Percentiles rank a stretch among this genome's conserved stretches.
These are phyloP conservation scores for Hirudinaria manillensis DNA, from an alignment of 2,888 invertebrate genomes.

Conservation along the genomic window DNA sequence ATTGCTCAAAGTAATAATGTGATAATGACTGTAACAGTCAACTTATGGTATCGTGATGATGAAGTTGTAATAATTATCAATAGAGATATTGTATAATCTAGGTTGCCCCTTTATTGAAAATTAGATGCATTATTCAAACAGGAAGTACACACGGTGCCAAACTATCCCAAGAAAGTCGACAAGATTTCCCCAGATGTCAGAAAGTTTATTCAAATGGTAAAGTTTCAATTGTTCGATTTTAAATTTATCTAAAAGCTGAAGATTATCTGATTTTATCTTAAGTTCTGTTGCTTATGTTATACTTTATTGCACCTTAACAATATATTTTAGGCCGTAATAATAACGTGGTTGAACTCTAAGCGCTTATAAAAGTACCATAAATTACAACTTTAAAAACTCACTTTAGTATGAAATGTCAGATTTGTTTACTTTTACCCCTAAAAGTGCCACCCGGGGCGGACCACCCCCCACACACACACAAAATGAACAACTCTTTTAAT, in stretches of 20 bases:
- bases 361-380: no score
- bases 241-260: background rate
- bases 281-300: no score
- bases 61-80: background rate
- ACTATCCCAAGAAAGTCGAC: background rate
- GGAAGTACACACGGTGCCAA: background rate
- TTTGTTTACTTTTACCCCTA: no score
- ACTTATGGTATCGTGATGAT: background rate
- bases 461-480: no score
- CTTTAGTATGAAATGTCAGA: no score
- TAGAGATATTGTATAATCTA: background rate
- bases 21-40: background rate
- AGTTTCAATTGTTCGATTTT: background rate
- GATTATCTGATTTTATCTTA: background rate
- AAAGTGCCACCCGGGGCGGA: no score
- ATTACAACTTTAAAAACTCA: no score
- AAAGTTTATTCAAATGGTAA: constrained; percentile 7
- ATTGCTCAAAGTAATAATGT: background rate
- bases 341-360: no score
- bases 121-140: background rate
- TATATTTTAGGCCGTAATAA: no score
- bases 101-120: background rate
- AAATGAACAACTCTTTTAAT: no score
- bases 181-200: background rate
- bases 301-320: no score